Evolutionary conservation across 2,113 vertebrate species (phyloP).

Genomic region (Myanophis thanlyinensis): DNA sequence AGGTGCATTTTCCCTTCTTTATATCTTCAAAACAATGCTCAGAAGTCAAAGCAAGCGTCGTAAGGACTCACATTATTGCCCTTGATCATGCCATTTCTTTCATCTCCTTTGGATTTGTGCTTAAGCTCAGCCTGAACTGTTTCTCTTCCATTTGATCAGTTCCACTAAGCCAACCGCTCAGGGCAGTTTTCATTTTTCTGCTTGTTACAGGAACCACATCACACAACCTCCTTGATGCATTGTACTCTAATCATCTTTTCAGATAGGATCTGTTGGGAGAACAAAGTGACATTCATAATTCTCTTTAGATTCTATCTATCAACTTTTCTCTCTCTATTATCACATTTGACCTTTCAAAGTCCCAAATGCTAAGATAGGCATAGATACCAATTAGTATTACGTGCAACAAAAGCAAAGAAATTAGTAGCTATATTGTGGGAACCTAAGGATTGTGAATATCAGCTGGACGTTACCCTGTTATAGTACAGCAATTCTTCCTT

Average conservation of each 20-base stretch:
- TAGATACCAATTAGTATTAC: neutral
- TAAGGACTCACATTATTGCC: neutral
- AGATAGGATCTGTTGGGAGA: neutral
- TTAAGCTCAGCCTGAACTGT: neutral
- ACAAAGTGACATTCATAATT: constrained; percentile 43
- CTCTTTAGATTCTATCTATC: constrained; percentile 31
- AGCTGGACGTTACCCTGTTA: neutral
- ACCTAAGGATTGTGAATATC: rapidly evolving
- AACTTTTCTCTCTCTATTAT: constrained; percentile 5
- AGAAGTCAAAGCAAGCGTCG: neutral
- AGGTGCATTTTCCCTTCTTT: neutral
- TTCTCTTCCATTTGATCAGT: neutral
- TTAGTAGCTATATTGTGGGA: neutral
- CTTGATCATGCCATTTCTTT: constrained; percentile 12
- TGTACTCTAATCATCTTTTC: constrained; percentile 28
- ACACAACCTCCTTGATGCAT: constrained; percentile 47
- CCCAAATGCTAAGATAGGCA: constrained; percentile 4
- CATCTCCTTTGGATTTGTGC: neutral
- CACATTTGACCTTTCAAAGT: constrained; percentile 5
- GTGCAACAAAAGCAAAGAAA: constrained; percentile 5
- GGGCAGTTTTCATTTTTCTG: constrained; percentile 24
- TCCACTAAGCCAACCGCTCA: neutral
- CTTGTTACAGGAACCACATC: constrained; percentile 24
- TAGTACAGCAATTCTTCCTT: neutral
- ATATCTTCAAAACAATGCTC: rapidly evolving